These are phyloP conservation scores for Sander lucioperca DNA, from an alignment of 2,113 vertebrate species.

Conservation along the genomic window DNA sequence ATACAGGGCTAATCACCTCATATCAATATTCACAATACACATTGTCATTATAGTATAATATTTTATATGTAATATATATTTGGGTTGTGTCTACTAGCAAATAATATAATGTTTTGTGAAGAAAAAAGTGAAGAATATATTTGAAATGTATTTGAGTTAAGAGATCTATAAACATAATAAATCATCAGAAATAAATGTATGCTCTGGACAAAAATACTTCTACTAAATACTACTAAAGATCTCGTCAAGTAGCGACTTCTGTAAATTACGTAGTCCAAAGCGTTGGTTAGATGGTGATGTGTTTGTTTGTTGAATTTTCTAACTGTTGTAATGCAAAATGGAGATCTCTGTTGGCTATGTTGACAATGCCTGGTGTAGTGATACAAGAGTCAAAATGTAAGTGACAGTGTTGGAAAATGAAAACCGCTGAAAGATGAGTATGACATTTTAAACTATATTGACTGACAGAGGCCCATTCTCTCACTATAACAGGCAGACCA, in stretches of 20 bases:
- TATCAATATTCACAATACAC: conserved; percentile 68
- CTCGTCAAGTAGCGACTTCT: conserved; percentile 82
- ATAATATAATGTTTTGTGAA: conserved; percentile 81
- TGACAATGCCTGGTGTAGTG: conserved; percentile 59
- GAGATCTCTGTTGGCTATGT: conserved; percentile 72
- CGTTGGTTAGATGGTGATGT: conserved; percentile 81
- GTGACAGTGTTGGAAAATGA: conserved; percentile 65
- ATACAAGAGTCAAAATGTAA: conserved; percentile 61
- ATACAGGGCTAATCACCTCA: conserved; percentile 83
- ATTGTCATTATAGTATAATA: conserved; percentile 69
- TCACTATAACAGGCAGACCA: conserved; percentile 75
- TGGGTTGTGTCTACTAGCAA: conserved; percentile 80
- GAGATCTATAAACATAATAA: conserved; percentile 73
- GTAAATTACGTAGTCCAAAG: conserved; percentile 80
- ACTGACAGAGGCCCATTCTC: conserved; percentile 62
- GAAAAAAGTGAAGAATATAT: conserved; percentile 76
- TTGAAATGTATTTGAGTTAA: conserved; percentile 76
- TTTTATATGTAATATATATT: conserved; percentile 82
- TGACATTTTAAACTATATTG: conserved; percentile 56
- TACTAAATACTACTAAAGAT: conserved; percentile 41
- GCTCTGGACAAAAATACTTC: conserved; percentile 76
- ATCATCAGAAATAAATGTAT: conserved; percentile 74
- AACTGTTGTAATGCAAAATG: conserved; percentile 79
- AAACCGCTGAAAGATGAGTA: conserved; percentile 56
- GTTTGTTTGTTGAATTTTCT: conserved; percentile 79